A percentile compares a stretch with the other conserved stretches of the same genome.
Evolutionary conservation across 2,113 vertebrate species (phyloP).

Genomic region (Panthera leo): DNA sequence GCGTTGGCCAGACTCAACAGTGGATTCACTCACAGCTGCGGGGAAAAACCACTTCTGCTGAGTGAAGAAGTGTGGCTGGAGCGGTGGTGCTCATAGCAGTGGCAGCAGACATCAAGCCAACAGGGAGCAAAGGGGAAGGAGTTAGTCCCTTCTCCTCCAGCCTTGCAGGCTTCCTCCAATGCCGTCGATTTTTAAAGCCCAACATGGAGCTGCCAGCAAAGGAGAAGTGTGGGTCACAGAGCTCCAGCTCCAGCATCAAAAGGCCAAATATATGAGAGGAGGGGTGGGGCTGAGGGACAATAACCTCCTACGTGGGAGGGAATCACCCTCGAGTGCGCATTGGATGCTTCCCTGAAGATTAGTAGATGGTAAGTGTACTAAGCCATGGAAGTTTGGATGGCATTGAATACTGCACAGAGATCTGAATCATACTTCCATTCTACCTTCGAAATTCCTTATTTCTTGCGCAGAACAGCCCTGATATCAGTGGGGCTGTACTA

Average conservation of each 20-base stretch:
- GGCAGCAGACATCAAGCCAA: background rate
- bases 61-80: background rate
- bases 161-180: background rate
- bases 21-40: background rate
- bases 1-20: background rate
- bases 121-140: background rate
- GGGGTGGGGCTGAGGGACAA: too few relatives aligned
- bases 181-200: background rate
- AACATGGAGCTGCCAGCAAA: background rate
- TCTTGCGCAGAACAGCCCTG: background rate
- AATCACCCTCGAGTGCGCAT: rapidly evolving
- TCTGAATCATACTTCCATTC: background rate
- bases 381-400: background rate
- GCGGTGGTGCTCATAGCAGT: background rate
- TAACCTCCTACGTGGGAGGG: background rate
- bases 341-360: background rate
- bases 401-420: background rate
- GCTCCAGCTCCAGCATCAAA: background rate
- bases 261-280: background rate
- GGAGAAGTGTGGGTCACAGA: background rate
- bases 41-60: background rate
- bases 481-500: background rate
- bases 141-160: background rate
- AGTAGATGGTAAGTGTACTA: background rate
- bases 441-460: background rate